Conservation (phyloP, 2,797 vertebrate species). For the Lepidocolaptes lacrymiger region DNA sequence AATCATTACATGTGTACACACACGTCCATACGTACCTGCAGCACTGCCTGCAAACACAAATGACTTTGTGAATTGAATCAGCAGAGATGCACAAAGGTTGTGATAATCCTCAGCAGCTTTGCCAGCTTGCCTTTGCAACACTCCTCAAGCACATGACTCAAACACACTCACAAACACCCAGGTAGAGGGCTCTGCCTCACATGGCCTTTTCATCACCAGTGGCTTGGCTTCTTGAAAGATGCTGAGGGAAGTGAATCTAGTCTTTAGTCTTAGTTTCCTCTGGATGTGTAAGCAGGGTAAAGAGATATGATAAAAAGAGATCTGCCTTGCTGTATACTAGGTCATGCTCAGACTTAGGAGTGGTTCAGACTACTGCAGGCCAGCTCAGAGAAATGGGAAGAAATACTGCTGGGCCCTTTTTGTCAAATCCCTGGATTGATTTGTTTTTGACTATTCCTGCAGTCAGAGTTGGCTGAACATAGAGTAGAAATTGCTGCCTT, state of each 20-base stretch:
- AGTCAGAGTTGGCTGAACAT: not conserved
- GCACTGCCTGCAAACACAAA: not conserved
- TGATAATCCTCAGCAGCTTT: not conserved
- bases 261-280: not conserved
- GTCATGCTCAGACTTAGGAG: not conserved
- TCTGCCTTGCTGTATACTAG: not conserved
- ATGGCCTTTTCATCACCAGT: not conserved
- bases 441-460: not conserved
- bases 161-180: not conserved
- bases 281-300: not conserved
- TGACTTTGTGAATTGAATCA: not conserved
- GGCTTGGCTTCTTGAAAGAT: not conserved
- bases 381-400: not conserved
- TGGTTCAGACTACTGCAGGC: not conserved
- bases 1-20: not conserved
- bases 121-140: not conserved
- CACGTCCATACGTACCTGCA: too few relatives aligned
- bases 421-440: not conserved
- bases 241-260: not conserved
- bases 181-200: not conserved
- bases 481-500: not conserved
- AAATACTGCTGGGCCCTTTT: not conserved
- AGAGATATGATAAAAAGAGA: not conserved
- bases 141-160: not conserved
- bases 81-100: not conserved